Percentiles rank a stretch among this genome's conserved stretches.
Evolutionary conservation across 2,797 vertebrate genomes (phyloP).

Genomic region (Adelosebastes latens): DNA sequence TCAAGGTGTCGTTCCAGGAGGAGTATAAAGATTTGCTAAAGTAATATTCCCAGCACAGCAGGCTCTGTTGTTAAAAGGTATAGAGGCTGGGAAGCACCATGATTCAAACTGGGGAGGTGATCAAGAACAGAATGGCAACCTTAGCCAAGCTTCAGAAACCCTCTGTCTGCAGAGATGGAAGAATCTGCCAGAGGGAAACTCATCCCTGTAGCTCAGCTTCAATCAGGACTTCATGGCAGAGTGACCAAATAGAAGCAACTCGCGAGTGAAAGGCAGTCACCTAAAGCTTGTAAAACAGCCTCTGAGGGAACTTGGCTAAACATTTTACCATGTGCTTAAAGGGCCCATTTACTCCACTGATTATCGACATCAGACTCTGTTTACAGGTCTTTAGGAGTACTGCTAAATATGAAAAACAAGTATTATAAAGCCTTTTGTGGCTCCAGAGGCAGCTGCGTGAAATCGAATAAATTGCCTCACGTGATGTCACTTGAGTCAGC

Average conservation of each 20-base stretch:
- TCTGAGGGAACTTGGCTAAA: background rate
- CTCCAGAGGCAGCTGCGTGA: background rate
- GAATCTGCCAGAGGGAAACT: background rate
- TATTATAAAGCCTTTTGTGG: background rate
- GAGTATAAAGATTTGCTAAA: background rate
- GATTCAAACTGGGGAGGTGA: constrained; percentile 11
- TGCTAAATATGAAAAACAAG: background rate
- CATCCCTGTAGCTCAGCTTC: background rate
- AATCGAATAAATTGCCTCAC: background rate
- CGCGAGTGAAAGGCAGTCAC: background rate
- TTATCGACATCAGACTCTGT: background rate
- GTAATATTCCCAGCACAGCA: background rate
- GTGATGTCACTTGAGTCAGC: background rate
- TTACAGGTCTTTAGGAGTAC: background rate
- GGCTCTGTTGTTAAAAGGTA: background rate
- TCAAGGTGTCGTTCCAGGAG: background rate
- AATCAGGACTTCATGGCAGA: constrained; percentile 12
- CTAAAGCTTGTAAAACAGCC: background rate
- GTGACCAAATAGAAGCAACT: constrained; percentile 1
- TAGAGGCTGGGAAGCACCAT: background rate
- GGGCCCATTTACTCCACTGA: background rate
- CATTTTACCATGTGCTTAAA: background rate
- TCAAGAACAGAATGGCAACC: constrained; percentile 1
- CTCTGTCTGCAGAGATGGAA: background rate
- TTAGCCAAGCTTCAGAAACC: constrained; percentile 2